Percentiles rank a stretch among this genome's conserved stretches.
Conservation (phyloP, 1,140 invertebrate species). For the Solenopsis invicta region DNA sequence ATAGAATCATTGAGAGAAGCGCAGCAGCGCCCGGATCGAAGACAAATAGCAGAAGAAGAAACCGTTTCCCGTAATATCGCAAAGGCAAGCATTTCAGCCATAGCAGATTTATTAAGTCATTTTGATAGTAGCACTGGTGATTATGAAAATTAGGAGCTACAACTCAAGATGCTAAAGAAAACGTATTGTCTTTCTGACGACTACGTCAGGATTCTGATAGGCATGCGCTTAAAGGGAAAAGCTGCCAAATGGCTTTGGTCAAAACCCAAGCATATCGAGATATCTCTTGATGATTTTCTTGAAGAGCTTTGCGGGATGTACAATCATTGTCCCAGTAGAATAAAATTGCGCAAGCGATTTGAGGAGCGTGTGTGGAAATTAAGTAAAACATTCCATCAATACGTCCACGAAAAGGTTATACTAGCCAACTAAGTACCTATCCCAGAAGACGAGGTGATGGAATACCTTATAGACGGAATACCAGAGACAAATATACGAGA, state of each 20-base stretch:
- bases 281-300: neutral
- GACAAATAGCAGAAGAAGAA: neutral
- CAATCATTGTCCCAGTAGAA: neutral
- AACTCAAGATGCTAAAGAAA: neutral
- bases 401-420: neutral
- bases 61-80: neutral
- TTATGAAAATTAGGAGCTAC: neutral
- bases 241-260: neutral
- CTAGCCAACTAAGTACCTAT: neutral
- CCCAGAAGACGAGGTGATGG: neutral
- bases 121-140: neutral
- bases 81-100: neutral
- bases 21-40: too few relatives aligned
- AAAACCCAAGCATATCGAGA: neutral
- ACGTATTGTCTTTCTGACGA: neutral
- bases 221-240: neutral
- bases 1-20: too few relatives aligned
- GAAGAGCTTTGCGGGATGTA: too few relatives aligned
- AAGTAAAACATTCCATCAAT: neutral
- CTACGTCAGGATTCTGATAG: neutral
- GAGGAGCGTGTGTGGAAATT: neutral
- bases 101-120: neutral
- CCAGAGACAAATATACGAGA: too few relatives aligned
- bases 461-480: neutral
- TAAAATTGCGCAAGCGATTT: neutral